Evolutionary conservation across 2,888 invertebrate genomes (phyloP).

Genomic region (Eupithecia centaureata): DNA sequence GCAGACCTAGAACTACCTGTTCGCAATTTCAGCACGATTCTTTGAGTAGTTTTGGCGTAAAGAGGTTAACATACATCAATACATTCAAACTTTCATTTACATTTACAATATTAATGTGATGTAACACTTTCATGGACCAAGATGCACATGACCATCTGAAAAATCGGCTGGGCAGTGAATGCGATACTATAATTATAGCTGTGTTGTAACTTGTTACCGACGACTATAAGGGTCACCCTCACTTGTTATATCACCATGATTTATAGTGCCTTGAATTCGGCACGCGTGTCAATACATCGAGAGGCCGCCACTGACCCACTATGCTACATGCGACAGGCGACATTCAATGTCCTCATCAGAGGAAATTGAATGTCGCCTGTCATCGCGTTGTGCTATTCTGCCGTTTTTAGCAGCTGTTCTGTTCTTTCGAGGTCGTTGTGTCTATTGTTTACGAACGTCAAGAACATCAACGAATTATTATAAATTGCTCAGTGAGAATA

Average conservation of each 20-base stretch:
- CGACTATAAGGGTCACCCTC: background rate
- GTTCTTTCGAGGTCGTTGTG: background rate
- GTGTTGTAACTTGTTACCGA: background rate
- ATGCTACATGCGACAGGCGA: too few relatives aligned
- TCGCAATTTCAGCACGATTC: background rate
- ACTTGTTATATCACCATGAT: background rate
- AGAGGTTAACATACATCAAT: background rate
- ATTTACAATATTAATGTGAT: background rate
- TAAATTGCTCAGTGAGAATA: background rate
- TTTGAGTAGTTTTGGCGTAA: background rate
- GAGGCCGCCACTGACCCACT: conserved; percentile 26
- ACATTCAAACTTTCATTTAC: background rate
- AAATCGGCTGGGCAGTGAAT: too few relatives aligned
- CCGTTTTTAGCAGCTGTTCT: conserved; percentile 7
- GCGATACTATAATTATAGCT: too few relatives aligned
- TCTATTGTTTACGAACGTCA: background rate
- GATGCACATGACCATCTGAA: too few relatives aligned
- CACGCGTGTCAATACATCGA: background rate
- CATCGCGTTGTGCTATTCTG: conserved; percentile 15
- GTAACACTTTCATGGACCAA: too few relatives aligned
- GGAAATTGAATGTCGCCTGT: conserved; percentile 33
- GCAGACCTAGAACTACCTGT: too few relatives aligned
- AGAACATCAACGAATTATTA: background rate
- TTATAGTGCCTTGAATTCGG: background rate
- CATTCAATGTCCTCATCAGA: too few relatives aligned